phyloP scores from a whole-genome alignment of 2,888 invertebrate genomes.

The Agapetus fuscipes region DNA sequence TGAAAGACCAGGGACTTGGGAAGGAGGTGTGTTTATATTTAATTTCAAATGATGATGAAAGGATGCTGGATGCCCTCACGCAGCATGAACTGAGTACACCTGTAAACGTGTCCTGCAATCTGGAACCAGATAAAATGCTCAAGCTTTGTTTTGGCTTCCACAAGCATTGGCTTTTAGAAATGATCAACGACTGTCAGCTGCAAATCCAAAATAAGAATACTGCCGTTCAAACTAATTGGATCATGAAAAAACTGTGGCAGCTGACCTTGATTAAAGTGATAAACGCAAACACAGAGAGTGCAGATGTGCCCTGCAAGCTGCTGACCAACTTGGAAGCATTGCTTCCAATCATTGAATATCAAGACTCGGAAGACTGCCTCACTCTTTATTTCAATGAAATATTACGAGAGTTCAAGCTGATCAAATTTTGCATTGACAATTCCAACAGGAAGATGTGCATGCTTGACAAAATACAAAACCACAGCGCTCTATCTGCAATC shows the following conservation, averaged over 20 bases:
- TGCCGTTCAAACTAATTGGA: constrained; percentile 41
- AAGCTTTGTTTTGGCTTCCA: constrained; percentile 42
- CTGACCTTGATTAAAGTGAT: constrained; percentile 43
- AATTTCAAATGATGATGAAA: constrained; percentile 34
- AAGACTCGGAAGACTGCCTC: constrained; percentile 31
- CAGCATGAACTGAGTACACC: constrained; percentile 9
- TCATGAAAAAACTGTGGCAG: constrained; percentile 42
- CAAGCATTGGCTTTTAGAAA: constrained; percentile 41
- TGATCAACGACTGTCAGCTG: constrained; percentile 36
- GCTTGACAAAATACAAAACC: constrained; percentile 37
- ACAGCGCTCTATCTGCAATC: constrained; percentile 42
- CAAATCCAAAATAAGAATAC: constrained; percentile 31
- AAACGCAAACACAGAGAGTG: constrained; percentile 36
- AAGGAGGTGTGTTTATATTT: constrained; percentile 40
- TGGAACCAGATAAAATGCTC: constrained; percentile 43
- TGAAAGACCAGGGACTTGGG: too few species aligned
- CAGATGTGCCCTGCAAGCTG: constrained; percentile 36
- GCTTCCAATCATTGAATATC: constrained; percentile 39
- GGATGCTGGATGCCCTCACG: constrained; percentile 28
- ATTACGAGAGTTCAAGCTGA: constrained; percentile 39
- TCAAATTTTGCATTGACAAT: constrained; percentile 43
- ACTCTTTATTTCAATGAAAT: constrained; percentile 43
- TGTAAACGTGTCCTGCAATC: constrained; percentile 24
- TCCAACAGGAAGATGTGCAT: constrained; percentile 42
- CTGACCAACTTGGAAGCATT: constrained; percentile 40